Evolutionary conservation across 53 echinoderm and acorn worm species (phyloP).

Genomic region (Temnopleurus reevesii): DNA sequence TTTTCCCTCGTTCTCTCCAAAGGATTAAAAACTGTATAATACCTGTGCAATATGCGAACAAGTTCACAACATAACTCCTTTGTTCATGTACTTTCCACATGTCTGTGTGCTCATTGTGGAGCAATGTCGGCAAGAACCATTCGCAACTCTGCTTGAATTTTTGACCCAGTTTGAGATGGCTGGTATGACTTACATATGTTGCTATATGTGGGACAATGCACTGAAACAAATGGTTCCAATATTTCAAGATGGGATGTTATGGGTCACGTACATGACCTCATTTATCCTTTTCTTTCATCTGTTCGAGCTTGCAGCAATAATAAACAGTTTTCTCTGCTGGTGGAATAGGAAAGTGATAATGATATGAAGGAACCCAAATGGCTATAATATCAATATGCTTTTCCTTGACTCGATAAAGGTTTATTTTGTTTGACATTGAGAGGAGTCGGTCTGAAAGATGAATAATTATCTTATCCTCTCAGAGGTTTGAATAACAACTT

Average conservation of each 20-base stretch:
- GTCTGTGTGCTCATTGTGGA: neutral
- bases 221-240: slow-evolving; percentile 1
- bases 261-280: slow-evolving; percentile 31
- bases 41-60: neutral
- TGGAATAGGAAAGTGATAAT: too few relatives aligned
- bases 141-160: slow-evolving; percentile 26
- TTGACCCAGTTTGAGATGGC: neutral
- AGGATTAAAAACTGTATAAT: neutral
- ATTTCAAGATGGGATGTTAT: neutral
- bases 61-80: neutral
- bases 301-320: too few relatives aligned
- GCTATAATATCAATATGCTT: too few relatives aligned
- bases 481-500: too few relatives aligned
- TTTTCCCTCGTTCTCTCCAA: neutral
- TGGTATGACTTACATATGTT: neutral
- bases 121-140: neutral
- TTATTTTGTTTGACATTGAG: too few relatives aligned
- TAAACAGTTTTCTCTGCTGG: neutral
- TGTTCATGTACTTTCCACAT: neutral
- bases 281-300: slow-evolving; percentile 11
- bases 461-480: too few relatives aligned
- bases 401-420: too few relatives aligned
- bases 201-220: neutral
- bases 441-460: too few relatives aligned
- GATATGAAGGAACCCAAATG: too few relatives aligned